Evolutionary conservation across 2,797 vertebrate species (phyloP).

Genomic region (Hyperoplus immaculatus): DNA sequence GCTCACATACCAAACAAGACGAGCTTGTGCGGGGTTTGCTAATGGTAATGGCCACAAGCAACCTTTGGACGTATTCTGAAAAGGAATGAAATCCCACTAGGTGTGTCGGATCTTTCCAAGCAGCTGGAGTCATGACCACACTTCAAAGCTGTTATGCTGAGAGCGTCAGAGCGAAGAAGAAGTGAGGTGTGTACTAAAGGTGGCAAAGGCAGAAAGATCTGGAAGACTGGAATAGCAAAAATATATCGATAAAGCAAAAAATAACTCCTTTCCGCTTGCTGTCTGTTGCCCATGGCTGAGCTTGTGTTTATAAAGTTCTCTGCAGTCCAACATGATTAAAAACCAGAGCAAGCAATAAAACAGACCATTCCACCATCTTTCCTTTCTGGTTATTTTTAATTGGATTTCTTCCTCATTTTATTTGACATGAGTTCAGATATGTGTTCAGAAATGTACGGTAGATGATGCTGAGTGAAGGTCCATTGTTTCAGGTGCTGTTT

Average conservation of each 20-base stretch:
- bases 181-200: constrained; percentile 29
- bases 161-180: constrained; percentile 9
- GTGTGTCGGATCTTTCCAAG: constrained; percentile 52
- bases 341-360: neutral
- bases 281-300: constrained; percentile 10
- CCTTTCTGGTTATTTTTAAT: neutral
- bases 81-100: constrained; percentile 69
- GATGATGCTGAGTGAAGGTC: neutral
- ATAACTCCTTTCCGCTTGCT: neutral
- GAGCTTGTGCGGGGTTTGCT: constrained; percentile 14
- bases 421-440: neutral
- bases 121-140: constrained; percentile 41
- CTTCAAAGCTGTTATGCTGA: constrained; percentile 41
- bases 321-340: constrained; percentile 7
- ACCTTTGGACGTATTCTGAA: constrained; percentile 50
- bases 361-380: neutral
- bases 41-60: constrained; percentile 46
- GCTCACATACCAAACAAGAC: constrained; percentile 18
- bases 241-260: constrained; percentile 9
- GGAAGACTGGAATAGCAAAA: constrained; percentile 36
- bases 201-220: constrained; percentile 59
- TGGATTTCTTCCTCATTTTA: too few relatives aligned
- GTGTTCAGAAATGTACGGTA: neutral
- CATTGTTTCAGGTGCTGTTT: too few relatives aligned
- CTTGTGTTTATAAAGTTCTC: constrained; percentile 9